Conservation (phyloP, 2,888 invertebrate species). For the Drosophila peninsularis region DNA sequence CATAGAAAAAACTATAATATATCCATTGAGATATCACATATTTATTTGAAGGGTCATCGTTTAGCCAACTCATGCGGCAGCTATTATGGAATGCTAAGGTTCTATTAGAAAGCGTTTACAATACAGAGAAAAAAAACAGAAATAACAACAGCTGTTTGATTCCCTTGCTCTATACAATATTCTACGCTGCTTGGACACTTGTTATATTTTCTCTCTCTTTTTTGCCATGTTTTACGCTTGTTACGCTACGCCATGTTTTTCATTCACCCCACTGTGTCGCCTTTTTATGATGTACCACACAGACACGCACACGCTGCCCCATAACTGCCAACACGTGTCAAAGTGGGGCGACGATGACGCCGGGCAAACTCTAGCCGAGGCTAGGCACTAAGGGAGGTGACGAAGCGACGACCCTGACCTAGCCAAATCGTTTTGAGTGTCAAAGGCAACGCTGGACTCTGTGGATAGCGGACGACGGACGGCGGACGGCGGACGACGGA, state of each 20-base stretch:
- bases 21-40: neutral
- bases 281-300: constrained; percentile 60
- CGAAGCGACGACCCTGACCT: constrained; percentile 69
- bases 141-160: constrained; percentile 46
- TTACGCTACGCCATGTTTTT: constrained; percentile 33
- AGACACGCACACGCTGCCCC: constrained; percentile 34
- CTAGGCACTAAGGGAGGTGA: constrained; percentile 3
- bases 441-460: constrained; percentile 61
- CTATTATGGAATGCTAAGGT: constrained; percentile 16
- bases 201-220: constrained; percentile 20
- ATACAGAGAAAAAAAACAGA: constrained; percentile 26
- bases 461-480: constrained; percentile 2
- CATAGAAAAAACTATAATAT: neutral
- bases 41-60: constrained; percentile 1
- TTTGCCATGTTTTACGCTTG: constrained; percentile 38
- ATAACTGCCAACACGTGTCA: constrained; percentile 77
- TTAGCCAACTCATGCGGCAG: constrained; percentile 17
- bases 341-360: constrained; percentile 58
- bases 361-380: constrained; percentile 25
- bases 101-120: constrained; percentile 14
- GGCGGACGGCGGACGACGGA: constrained; percentile 22
- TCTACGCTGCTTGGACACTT: constrained; percentile 33
- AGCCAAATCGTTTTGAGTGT: constrained; percentile 74
- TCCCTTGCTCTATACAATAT: constrained; percentile 40
- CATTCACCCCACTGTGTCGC: constrained; percentile 32